These are phyloP conservation scores for Trididemnum miniatum DNA, from an alignment of 23 tunicate species.

Conservation along the genomic window DNA sequence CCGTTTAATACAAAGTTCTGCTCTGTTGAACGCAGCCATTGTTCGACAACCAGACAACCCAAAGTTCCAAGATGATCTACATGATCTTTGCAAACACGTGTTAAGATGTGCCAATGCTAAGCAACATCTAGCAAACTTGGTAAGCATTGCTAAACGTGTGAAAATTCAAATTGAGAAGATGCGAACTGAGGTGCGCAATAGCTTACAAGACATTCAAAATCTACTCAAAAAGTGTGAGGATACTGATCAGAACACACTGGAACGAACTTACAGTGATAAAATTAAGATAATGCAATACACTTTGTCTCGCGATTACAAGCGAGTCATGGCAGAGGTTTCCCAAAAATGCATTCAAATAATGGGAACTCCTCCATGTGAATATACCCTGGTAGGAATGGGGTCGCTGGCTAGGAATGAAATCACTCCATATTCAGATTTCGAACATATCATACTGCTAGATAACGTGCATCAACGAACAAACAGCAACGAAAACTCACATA, in stretches of 20 bases:
- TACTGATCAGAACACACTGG: not conserved
- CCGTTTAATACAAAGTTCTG: slow-evolving; percentile 47
- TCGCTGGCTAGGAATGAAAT: slow-evolving; percentile 40
- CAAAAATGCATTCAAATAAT: slow-evolving; percentile 35
- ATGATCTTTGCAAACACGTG: no score
- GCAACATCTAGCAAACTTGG: no score
- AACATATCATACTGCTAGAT: slow-evolving; percentile 20
- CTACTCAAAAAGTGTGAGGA: no score
- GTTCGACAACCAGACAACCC: no score
- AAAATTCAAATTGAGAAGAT: no score
- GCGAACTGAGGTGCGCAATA: no score
- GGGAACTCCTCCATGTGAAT: slow-evolving; percentile 35
- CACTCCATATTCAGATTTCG: slow-evolving; percentile 33
- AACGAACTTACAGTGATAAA: not conserved
- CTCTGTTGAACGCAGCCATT: slow-evolving; percentile 55
- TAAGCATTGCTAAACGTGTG: no score
- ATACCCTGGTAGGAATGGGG: slow-evolving; percentile 37
- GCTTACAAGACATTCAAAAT: no score
- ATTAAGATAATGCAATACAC: not conserved
- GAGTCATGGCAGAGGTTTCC: slow-evolving; percentile 13
- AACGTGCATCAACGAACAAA: no score
- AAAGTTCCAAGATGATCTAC: no score
- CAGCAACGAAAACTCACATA: no score
- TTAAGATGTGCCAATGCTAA: no score
- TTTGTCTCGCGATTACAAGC: slow-evolving; percentile 18